A percentile compares a stretch with the other conserved stretches of the same genome.
Conservation (phyloP, 2,113 vertebrate species). For the Myrmecophaga tridactyla region DNA sequence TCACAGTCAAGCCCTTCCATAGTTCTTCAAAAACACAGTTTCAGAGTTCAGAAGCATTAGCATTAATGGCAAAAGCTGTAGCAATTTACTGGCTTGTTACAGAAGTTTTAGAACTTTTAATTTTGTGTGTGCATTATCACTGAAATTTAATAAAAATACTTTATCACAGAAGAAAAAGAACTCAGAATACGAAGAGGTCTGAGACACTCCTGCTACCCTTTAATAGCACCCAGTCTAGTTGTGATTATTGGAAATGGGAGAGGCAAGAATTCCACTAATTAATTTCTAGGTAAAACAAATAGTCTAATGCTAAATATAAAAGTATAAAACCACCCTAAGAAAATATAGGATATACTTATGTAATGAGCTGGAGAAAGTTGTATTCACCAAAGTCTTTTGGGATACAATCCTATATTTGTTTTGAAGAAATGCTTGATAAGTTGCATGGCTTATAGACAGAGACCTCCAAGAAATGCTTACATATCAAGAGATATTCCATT, state of each 20-base stretch:
- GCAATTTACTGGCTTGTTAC: background rate
- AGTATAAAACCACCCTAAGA: background rate
- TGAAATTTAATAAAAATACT: background rate
- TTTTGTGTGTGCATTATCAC: background rate
- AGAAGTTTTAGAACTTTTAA: background rate
- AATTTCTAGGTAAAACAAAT: background rate
- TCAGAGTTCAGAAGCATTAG: background rate
- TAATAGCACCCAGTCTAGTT: background rate
- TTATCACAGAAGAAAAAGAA: background rate
- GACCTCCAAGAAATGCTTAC: background rate
- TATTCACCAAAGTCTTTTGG: background rate
- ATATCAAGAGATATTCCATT: background rate
- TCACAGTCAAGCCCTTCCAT: background rate
- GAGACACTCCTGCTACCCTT: background rate
- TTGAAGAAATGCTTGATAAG: background rate
- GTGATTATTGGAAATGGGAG: too few species aligned
- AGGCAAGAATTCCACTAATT: background rate
- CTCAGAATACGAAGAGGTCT: background rate
- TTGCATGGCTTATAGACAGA: background rate
- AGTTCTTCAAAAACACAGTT: conserved; percentile 20
- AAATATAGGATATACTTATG: background rate
- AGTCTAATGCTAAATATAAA: background rate
- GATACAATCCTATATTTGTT: background rate
- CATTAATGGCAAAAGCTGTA: background rate
- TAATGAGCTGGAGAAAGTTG: background rate